Percentiles rank a stretch among this genome's conserved stretches.
phyloP scores from a whole-genome alignment of 2,113 vertebrate species.

The Amphiprion ocellaris region DNA sequence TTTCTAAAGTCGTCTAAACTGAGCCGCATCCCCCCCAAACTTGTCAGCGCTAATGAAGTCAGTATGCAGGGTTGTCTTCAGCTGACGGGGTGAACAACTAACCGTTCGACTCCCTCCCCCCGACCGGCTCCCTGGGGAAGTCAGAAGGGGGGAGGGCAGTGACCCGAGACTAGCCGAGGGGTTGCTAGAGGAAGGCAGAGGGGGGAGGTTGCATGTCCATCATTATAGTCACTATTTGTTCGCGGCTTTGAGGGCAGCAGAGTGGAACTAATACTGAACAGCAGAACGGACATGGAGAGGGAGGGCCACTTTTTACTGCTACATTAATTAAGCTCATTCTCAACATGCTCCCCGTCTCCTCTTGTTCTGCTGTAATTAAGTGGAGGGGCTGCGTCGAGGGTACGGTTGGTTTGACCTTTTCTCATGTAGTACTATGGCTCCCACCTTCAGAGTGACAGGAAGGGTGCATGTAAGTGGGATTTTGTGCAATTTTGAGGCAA shows the following conservation, averaged over 20 bases:
- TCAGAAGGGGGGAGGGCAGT: slow-evolving; percentile 80
- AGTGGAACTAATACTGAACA: slow-evolving; percentile 88
- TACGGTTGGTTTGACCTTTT: slow-evolving; percentile 59
- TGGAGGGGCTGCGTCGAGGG: slow-evolving; percentile 36
- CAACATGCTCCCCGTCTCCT: slow-evolving; percentile 71
- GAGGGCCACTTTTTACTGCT: slow-evolving; percentile 87
- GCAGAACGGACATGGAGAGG: slow-evolving; percentile 75
- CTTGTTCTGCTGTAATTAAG: slow-evolving; percentile 62
- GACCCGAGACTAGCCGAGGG: slow-evolving; percentile 85
- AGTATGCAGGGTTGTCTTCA: slow-evolving; percentile 78
- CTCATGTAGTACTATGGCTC: slow-evolving; percentile 29
- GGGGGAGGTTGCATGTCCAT: slow-evolving; percentile 83
- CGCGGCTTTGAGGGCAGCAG: slow-evolving; percentile 77
- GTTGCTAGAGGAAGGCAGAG: slow-evolving; percentile 54
- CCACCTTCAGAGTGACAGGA: slow-evolving; percentile 10
- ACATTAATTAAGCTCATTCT: slow-evolving; percentile 90
- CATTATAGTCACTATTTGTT: slow-evolving; percentile 84
- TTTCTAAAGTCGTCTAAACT: slow-evolving; percentile 78
- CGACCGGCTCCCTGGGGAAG: slow-evolving; percentile 67
- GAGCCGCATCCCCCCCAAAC: slow-evolving; percentile 74
- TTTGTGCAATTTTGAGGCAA: background rate
- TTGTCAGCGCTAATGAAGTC: slow-evolving; percentile 91
- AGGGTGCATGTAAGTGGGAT: slow-evolving; percentile 2
- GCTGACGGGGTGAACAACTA: slow-evolving; percentile 88
- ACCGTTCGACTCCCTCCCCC: slow-evolving; percentile 79